Evolutionary conservation across 2,888 invertebrate genomes (phyloP), one percentile per base, ranked within the genome.

Genomic region (Hermodice carunculata): DNA sequence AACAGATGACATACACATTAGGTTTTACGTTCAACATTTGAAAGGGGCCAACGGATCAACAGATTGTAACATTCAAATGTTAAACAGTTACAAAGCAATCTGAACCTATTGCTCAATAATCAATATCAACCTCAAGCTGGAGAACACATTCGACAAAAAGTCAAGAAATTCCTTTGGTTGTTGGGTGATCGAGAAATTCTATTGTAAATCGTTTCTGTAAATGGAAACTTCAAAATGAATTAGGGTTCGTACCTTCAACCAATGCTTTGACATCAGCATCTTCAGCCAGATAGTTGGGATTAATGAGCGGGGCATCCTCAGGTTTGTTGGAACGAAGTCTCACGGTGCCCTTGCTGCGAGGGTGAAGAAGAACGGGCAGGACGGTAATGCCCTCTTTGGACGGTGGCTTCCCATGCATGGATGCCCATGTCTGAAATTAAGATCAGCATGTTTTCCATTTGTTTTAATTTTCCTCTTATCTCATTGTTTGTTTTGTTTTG

Each of bases 281-380:
- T 14, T 89, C 82, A 31, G 89, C 86, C 66, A 96, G 93, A 83
- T 98, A 98, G 78, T 95, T 94, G 0, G 97, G 94, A 86, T 97
- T 91, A 83, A 98, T 94, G 34, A 93, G 82, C 0, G 95, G 96
- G 83, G 91, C 90, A 62, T 92, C 91, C 29, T 90, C 87, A 0
- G 94, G 93, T 86, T 95, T 94, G 0, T 88, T 86, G 71, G 91
- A 92, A 52, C 89, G 89, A 24, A 98, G 86, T 71, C 91, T 91
- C 1, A 97, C 90, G 75, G 90, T 90, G 0, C 97, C 97, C 4
- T 91, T 89, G 64, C 92, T 82, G 93, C 95, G 63, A 89, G 92
- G 91, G 28, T 75, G 73, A 28, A 75, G 62, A 32, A 75, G 66
- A 42, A 72, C 62, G 1, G 75, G 75, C 59, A 65, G 69, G 49